These are phyloP conservation scores for Cacoxenus indagator DNA, from an alignment of 2,888 invertebrate species.

Conservation along the genomic window DNA sequence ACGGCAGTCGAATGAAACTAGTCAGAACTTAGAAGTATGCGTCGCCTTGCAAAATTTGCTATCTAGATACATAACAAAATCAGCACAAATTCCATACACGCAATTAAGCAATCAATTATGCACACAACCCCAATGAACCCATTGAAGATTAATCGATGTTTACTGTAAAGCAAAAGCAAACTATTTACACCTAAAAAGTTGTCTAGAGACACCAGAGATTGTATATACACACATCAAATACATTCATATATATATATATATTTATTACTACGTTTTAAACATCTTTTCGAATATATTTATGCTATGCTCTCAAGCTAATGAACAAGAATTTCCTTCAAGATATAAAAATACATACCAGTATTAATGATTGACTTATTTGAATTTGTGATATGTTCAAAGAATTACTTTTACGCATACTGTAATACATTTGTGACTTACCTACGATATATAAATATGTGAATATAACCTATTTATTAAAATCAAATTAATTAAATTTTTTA, in stretches of 20 bases:
- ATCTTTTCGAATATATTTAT: conserved; percentile 21
- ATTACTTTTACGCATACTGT: conserved; percentile 40
- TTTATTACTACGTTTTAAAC: conserved; percentile 18
- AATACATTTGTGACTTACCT: conserved; percentile 54
- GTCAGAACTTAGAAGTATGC: background rate
- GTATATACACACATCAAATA: background rate
- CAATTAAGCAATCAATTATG: conserved; percentile 39
- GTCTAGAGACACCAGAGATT: conserved; percentile 25
- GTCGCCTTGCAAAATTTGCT: too few relatives aligned
- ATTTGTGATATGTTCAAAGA: conserved; percentile 63
- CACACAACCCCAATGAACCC: conserved; percentile 29
- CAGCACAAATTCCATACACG: conserved; percentile 18
- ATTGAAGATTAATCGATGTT: conserved; percentile 28
- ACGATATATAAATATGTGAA: conserved; percentile 37
- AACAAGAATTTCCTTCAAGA: conserved; percentile 12
- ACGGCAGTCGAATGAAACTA: conserved; percentile 38
- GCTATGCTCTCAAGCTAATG: background rate
- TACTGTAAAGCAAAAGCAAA: conserved; percentile 38
- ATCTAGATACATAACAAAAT: conserved; percentile 13
- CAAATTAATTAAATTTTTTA: background rate
- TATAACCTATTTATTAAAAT: conserved; percentile 3
- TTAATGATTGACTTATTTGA: conserved; percentile 53
- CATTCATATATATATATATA: conserved; percentile 15
- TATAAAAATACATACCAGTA: conserved; percentile 15
- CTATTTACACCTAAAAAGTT: conserved; percentile 49